Evolutionary conservation across 2,113 vertebrate species (phyloP), one percentile per base, ranked within the genome.

Genomic region (Pelmatolapia mariae): DNA sequence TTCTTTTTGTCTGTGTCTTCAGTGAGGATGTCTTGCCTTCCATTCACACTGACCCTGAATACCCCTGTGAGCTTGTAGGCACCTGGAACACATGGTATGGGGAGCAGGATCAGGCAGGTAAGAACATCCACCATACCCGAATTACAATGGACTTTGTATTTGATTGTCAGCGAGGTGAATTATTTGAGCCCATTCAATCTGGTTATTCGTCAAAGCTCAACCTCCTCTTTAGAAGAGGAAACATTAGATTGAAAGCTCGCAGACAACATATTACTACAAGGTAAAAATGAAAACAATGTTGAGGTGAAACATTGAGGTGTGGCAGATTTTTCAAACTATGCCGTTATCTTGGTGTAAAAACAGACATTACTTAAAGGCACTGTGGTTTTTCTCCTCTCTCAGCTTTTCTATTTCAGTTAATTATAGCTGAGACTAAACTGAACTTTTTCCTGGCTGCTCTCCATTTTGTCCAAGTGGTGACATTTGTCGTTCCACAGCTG

Each of bases 41-140:
- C 86, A 97, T 99, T 93, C 97, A 99, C 8, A 94, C 96, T 85
- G 97, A 97, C 93, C 96, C 97, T 63, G 96, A 98, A 78, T 99
- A 98, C 95, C 98, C 98, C 22, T 99, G 98, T 96, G 97, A 98
- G 93, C 96, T 99, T 94, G 98, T 99, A 95, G 98, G 99, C 73
- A 99, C 98, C 47, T 99, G 99, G 99, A 99, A 99, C 96, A 99
- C 99, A 59, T 99, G 99, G 99, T 99, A 99, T 86, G 99, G 99
- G 93, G 99, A 99, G 92, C 99, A 99, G 92, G 99, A 99, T 95
- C 98, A 99, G 95, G 98, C 99, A 93, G 99, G 99, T 99, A 97
- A 94, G 97, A 93, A 5, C 22, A n/a, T 2, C 1, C 4, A 61
- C 2, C 68, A 15, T 38, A 45, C 26, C 4, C 1, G 4, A 76